Evolutionary conservation across 2,888 invertebrate species (phyloP).

Genomic region (Melinopterus prodromus): DNA sequence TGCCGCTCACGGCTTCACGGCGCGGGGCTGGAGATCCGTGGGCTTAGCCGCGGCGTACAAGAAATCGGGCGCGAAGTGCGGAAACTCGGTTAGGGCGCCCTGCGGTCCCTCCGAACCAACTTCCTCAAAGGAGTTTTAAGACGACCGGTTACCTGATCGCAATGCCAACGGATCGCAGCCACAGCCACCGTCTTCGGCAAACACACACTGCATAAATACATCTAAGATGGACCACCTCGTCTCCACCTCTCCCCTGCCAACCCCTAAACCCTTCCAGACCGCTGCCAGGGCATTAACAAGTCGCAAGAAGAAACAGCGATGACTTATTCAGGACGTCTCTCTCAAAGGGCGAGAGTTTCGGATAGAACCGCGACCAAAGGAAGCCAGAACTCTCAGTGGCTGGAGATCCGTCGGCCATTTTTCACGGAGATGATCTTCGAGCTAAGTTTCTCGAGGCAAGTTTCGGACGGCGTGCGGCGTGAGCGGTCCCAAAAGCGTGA

Average conservation of each 20-base stretch:
- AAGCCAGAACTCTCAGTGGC: not conserved
- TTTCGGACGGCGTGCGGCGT: not conserved
- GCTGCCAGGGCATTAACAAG: conserved; percentile 18
- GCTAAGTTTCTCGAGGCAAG: not conserved
- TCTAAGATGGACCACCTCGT: conserved; percentile 43
- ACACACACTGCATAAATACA: conserved; percentile 51
- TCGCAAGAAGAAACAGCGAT: conserved; percentile 20
- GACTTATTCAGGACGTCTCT: conserved; percentile 17
- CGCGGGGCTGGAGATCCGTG: conserved; percentile 17
- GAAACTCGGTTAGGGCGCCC: conserved; percentile 46
- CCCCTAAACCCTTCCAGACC: conserved; percentile 18
- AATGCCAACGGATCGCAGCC: conserved; percentile 39
- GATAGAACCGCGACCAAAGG: not conserved
- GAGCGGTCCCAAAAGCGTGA: not conserved
- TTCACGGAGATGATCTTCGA: not conserved
- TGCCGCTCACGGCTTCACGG: conserved; percentile 16
- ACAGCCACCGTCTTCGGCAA: conserved; percentile 42
- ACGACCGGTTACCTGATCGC: conserved; percentile 56
- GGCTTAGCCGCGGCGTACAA: conserved; percentile 40
- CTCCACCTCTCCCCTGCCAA: not conserved
- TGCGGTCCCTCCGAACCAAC: conserved; percentile 44
- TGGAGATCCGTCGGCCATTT: not conserved
- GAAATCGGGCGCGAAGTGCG: conserved; percentile 41
- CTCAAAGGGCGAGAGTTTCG: not conserved
- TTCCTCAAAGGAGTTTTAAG: conserved; percentile 54